Base-by-base conservation (phyloP, 2,888 invertebrate genomes). In the Rhodophaea formosa region DNA sequence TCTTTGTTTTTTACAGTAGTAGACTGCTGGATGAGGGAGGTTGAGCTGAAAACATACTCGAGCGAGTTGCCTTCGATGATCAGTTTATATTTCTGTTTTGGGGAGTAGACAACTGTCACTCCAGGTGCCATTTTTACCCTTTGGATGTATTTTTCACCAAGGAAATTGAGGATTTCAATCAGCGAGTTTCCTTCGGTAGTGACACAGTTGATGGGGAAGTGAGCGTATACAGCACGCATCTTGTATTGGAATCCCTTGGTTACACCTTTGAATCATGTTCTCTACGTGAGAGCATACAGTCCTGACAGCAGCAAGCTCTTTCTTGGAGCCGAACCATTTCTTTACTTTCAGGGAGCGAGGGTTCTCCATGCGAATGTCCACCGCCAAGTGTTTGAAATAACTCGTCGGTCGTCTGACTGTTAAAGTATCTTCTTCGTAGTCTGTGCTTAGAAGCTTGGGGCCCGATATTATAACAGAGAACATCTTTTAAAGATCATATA, bases 181-280 rank as follows among this genome's bases (percentile, higher is more conserved):
- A 97, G 90, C 1, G 94, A 91, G 88, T 98, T 97, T 70, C 93
- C 95, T 75, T 98, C 97, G 5, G 95, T 96, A 59, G 99, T 97
- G 60, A 98, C 97, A 85, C 99, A 97, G 91, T 99, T 99, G 87
- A 99, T 99, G 86, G 99, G 99, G 93, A 99, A 99, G 92, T 99
- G 99, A 87, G 99, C 99, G 82, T 99, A 99, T 72, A 99, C 99
- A 57, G 99, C 98, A 79, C 99, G 94, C 99, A 99, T 99, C 93
- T 99, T 99, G 93, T 99, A 99, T 80, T 96, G 95, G 92, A 97
- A 99, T 64, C 99, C 99, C 92, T 96, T 95, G 3, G 96, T 96
- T 8, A 96, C 96, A 76, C 96, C 95, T 94, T 92, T 98, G 99
- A 74, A 99, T 95, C 99, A 99, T 98, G 91, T 99, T 99, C 87